Conservation (phyloP, 2,113 vertebrate genomes). For the Gulo gulo region DNA sequence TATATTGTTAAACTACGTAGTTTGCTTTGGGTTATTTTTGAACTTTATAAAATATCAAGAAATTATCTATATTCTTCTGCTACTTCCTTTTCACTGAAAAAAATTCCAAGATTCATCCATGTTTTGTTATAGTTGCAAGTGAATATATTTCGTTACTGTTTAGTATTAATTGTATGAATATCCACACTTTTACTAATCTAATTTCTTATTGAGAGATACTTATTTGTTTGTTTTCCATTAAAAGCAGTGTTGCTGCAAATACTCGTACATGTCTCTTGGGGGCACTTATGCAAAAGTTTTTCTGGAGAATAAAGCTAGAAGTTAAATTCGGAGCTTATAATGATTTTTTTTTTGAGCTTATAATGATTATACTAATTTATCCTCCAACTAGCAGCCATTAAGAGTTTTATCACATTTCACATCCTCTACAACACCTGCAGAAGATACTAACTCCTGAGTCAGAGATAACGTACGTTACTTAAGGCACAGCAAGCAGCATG, state of each 20-base stretch:
- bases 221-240: neutral
- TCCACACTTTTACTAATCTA: neutral
- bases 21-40: neutral
- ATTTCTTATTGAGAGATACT: neutral
- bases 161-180: neutral
- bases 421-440: neutral
- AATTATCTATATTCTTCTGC: neutral
- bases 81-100: neutral
- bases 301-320: neutral
- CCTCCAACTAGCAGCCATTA: neutral
- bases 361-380: neutral
- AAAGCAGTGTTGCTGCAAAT: neutral
- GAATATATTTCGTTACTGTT: neutral
- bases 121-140: neutral
- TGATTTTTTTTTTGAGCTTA: neutral
- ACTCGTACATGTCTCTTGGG: neutral
- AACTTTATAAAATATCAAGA: neutral
- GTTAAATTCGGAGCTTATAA: neutral
- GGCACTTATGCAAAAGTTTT: neutral
- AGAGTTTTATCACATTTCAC: neutral
- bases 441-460: neutral
- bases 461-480: neutral
- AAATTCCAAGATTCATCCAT: neutral
- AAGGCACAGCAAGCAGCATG: neutral
- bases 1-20: neutral